These are phyloP conservation scores for Dichetophora obliterata DNA, from an alignment of 2,888 invertebrate genomes.

Conservation along the genomic window DNA sequence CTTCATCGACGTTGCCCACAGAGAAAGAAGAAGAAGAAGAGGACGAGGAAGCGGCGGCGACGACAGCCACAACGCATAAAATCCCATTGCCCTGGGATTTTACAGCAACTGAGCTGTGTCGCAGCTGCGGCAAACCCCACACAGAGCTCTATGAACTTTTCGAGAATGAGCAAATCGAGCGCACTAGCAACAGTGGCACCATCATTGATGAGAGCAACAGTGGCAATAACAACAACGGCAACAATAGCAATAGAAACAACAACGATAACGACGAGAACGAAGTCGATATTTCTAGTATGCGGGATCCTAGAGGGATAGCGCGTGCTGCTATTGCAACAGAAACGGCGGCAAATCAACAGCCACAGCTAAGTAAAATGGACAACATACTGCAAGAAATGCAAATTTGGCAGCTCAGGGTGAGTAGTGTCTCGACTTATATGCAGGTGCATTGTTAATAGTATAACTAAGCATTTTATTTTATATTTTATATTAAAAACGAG, in stretches of 20 bases:
- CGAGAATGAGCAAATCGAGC: constrained; percentile 21
- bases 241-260: constrained; percentile 37
- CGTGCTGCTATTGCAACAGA: not conserved
- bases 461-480: not conserved
- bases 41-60: constrained; percentile 4
- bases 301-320: not conserved
- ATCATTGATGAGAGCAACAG: constrained; percentile 10
- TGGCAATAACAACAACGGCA: not conserved
- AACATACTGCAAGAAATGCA: constrained; percentile 55
- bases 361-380: constrained; percentile 49
- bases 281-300: constrained; percentile 11
- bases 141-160: constrained; percentile 53
- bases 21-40: constrained; percentile 14
- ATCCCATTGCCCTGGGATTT: constrained; percentile 36
- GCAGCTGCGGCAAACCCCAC: constrained; percentile 54
- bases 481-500: too few species aligned
- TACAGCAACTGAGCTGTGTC: constrained; percentile 50
- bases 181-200: not conserved
- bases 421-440: constrained; percentile 35
- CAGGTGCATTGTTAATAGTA: not conserved
- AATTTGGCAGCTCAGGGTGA: constrained; percentile 54
- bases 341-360: constrained; percentile 34
- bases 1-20: not conserved
- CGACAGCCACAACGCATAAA: not conserved
- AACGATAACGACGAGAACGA: constrained; percentile 27